Percentiles rank a stretch among this genome's conserved stretches.
phyloP scores from a whole-genome alignment of 2,888 invertebrate species.

The Hedya salicella region DNA sequence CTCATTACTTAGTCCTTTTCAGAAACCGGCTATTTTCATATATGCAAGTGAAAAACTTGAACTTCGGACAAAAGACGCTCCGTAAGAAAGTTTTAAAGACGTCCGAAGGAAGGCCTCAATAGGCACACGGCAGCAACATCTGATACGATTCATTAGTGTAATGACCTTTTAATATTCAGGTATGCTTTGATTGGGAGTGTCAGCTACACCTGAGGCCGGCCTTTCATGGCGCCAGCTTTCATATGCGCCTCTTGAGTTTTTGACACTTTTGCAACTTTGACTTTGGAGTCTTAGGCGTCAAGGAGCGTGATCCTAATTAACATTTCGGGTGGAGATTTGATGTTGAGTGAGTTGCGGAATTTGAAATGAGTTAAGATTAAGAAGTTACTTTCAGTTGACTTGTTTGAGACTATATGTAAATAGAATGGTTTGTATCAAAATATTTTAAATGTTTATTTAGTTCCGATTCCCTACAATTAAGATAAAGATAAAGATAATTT shows the following conservation, averaged over 20 bases:
- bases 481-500: no score
- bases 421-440: no score
- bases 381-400: background rate
- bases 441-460: no score
- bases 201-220: constrained; percentile 53
- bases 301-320: constrained; percentile 36
- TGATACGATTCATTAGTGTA: constrained; percentile 85
- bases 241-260: constrained; percentile 48
- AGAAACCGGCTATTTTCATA: constrained; percentile 52
- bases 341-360: constrained; percentile 21
- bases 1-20: constrained; percentile 44
- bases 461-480: no score
- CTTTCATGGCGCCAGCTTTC: constrained; percentile 38
- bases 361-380: constrained; percentile 3
- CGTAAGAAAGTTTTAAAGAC: constrained; percentile 66
- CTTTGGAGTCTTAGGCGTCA: constrained; percentile 24
- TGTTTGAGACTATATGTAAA: background rate
- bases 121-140: constrained; percentile 73
- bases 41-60: constrained; percentile 58
- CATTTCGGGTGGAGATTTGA: constrained; percentile 21
- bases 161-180: constrained; percentile 84
- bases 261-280: constrained; percentile 47
- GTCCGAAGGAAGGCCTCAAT: constrained; percentile 71
- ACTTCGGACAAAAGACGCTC: constrained; percentile 64
- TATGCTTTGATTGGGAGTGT: constrained; percentile 80